These are phyloP conservation scores for Alexandromys fortis DNA, from an alignment of 2,113 vertebrate genomes.

Conservation along the genomic window DNA sequence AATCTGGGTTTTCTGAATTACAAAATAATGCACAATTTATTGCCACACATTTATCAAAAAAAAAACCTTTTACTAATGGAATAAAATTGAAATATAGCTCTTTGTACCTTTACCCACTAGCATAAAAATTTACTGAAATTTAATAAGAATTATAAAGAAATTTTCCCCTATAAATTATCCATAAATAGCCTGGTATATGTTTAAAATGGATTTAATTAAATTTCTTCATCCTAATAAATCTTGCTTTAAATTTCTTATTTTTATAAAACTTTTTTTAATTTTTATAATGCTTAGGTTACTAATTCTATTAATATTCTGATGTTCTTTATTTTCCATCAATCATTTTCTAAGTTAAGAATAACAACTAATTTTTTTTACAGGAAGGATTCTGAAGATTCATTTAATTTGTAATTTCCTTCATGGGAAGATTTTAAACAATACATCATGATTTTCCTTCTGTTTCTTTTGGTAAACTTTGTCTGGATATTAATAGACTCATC, in stretches of 20 bases:
- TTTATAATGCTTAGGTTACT: not conserved
- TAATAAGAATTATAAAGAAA: not conserved
- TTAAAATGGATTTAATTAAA: not conserved
- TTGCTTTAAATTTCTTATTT: not conserved
- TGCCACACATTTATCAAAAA: not conserved
- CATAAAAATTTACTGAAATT: slow-evolving; percentile 1
- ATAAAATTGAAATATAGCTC: not conserved
- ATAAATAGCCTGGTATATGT: not conserved
- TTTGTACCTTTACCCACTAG: not conserved
- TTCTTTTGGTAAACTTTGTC: not conserved
- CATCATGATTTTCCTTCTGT: not conserved
- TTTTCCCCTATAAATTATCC: not conserved
- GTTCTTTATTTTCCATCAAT: not conserved
- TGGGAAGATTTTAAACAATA: slow-evolving; percentile 15
- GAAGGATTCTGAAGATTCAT: not conserved
- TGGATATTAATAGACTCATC: not conserved
- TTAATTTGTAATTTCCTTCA: not conserved
- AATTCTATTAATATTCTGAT: not conserved
- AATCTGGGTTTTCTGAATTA: not conserved
- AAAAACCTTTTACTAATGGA: not conserved
- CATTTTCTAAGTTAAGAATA: not conserved
- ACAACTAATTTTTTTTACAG: not conserved
- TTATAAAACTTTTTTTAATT: not conserved
- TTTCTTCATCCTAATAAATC: slow-evolving; percentile 3
- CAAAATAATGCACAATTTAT: not conserved